Evolutionary conservation across 2,888 invertebrate genomes (phyloP).

Genomic region (Hydroisotoma schaefferi): DNA sequence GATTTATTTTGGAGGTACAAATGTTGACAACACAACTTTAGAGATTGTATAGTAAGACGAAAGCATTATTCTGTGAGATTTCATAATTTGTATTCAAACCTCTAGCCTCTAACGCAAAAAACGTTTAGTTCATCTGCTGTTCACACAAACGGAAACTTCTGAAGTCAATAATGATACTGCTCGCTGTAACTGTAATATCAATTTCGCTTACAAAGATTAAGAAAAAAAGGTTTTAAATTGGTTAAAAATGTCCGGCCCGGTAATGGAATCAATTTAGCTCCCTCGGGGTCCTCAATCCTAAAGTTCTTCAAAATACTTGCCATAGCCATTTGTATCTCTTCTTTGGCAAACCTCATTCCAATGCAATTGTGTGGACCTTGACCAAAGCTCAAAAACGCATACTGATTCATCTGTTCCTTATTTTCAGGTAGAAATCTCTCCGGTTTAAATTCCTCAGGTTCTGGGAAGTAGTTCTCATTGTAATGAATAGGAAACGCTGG

Average conservation of each 20-base stretch:
- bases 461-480: conserved; percentile 25
- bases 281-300: conserved; percentile 21
- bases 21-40: too few relatives aligned
- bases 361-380: conserved; percentile 38
- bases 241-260: conserved; percentile 28
- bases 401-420: conserved; percentile 33
- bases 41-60: too few relatives aligned
- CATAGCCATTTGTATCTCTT: conserved; percentile 29
- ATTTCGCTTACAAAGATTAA: conserved; percentile 20
- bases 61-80: too few relatives aligned
- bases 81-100: too few relatives aligned
- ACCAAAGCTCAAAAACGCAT: conserved; percentile 36
- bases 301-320: conserved; percentile 33
- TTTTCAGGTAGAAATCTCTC: conserved; percentile 38
- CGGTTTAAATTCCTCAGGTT: conserved; percentile 28
- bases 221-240: conserved; percentile 15
- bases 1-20: too few relatives aligned
- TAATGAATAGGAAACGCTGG: conserved; percentile 26
- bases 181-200: too few relatives aligned
- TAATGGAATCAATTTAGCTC: conserved; percentile 20
- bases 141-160: too few relatives aligned
- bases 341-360: conserved; percentile 38
- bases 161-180: too few relatives aligned
- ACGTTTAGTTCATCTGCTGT: too few relatives aligned
- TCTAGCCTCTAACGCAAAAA: too few relatives aligned